Conservation (phyloP, 1,140 invertebrate genomes). For the Eueides isabella region DNA sequence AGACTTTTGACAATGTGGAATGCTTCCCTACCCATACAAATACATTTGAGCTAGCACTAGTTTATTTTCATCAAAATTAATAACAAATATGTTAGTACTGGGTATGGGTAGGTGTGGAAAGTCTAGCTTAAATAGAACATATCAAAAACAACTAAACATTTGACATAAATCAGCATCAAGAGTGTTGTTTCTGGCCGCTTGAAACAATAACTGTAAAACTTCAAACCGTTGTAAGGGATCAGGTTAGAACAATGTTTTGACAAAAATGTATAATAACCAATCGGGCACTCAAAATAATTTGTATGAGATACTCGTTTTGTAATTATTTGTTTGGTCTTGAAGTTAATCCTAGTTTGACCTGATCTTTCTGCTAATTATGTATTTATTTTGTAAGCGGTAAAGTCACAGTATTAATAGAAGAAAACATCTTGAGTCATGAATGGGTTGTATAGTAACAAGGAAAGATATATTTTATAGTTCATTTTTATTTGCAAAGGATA, state of each 20-base stretch:
- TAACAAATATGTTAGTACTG: slow-evolving; percentile 49
- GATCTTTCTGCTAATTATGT: slow-evolving; percentile 34
- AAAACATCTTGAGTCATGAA: slow-evolving; percentile 23
- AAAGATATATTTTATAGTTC: slow-evolving; percentile 30
- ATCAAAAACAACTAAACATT: slow-evolving; percentile 35
- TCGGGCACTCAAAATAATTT: slow-evolving; percentile 21
- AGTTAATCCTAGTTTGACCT: slow-evolving; percentile 29
- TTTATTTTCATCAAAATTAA: slow-evolving; percentile 51
- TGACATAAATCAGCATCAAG: slow-evolving; percentile 47
- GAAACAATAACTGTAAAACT: slow-evolving; percentile 59
- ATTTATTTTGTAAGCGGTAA: slow-evolving; percentile 48
- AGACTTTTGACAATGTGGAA: slow-evolving; percentile 65
- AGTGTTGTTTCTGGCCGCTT: slow-evolving; percentile 72
- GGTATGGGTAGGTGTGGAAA: slow-evolving; percentile 61
- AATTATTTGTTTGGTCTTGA: slow-evolving; percentile 33
- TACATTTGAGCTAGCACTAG: slow-evolving; percentile 71
- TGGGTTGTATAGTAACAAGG: slow-evolving; percentile 26
- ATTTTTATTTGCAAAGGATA: slow-evolving; percentile 20
- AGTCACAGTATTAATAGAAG: slow-evolving; percentile 46
- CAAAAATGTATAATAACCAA: slow-evolving; percentile 27
- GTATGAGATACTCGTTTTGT: slow-evolving; percentile 15
- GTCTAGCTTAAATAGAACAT: slow-evolving; percentile 68
- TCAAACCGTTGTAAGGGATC: slow-evolving; percentile 59
- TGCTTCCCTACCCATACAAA: slow-evolving; percentile 57
- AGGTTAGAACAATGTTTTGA: slow-evolving; percentile 47